Conservation (phyloP, 2,113 vertebrate species). For the Nansenia antarctica region DNA sequence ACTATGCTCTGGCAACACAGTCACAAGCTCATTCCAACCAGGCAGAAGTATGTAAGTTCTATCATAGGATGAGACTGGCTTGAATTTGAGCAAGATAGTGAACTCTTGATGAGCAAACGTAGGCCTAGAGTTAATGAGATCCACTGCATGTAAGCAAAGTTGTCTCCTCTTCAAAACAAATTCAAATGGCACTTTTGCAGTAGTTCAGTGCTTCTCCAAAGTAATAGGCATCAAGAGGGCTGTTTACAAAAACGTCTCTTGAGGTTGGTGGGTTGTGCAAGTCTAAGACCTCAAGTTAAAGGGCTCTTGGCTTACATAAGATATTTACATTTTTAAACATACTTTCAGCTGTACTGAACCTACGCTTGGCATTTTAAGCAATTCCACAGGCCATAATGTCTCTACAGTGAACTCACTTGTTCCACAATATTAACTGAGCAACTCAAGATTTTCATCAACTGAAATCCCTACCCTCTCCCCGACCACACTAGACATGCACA, state of each 20-base stretch:
- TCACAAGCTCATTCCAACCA: no score
- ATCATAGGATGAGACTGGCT: no score
- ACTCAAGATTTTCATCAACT: neutral
- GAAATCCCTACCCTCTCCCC: neutral
- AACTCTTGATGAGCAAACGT: neutral
- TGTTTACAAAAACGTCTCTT: neutral
- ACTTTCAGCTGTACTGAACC: neutral
- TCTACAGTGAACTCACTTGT: neutral
- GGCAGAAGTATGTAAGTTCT: no score
- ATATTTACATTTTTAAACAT: conserved; percentile 6
- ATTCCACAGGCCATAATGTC: neutral
- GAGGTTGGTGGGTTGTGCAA: neutral
- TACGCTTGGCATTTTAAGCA: neutral
- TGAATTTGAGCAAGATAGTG: no score
- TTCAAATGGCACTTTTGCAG: neutral
- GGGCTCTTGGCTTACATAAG: conserved; percentile 2
- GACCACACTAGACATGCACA: neutral
- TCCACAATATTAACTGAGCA: neutral
- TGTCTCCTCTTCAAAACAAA: neutral
- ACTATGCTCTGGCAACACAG: no score
- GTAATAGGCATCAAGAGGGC: neutral
- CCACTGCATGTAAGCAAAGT: neutral
- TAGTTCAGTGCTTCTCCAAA: neutral
- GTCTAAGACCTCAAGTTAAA: neutral
- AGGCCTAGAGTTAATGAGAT: neutral